These are phyloP conservation scores for Hermaeophaga mercurialis DNA, from an alignment of 2,888 invertebrate genomes.

Conservation along the genomic window DNA sequence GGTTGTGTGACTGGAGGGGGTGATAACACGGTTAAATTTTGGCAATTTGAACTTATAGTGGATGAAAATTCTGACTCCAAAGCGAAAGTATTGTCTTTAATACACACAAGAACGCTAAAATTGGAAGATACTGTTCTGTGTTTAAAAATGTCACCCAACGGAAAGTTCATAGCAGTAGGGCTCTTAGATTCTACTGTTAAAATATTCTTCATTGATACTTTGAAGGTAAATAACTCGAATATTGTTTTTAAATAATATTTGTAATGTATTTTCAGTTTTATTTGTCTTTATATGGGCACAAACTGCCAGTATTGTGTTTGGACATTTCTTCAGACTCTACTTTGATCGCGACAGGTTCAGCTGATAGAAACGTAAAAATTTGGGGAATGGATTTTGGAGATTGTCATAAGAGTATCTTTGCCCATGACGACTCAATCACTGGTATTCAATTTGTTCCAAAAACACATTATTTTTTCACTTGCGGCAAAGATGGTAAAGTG, in stretches of 20 bases:
- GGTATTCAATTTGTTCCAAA: slow-evolving; percentile 85
- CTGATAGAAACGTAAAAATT: slow-evolving; percentile 93
- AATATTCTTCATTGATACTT: slow-evolving; percentile 91
- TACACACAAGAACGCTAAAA: slow-evolving; percentile 82
- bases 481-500: slow-evolving; percentile 90
- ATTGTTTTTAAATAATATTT: background rate
- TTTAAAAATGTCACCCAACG: slow-evolving; percentile 82
- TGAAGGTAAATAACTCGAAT: slow-evolving; percentile 71
- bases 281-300: slow-evolving; percentile 93
- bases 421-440: slow-evolving; percentile 94
- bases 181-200: slow-evolving; percentile 93
- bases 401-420: slow-evolving; percentile 93
- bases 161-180: slow-evolving; percentile 86
- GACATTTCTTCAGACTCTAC: slow-evolving; percentile 90
- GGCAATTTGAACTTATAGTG: slow-evolving; percentile 87
- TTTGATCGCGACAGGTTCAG: slow-evolving; percentile 91
- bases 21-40: slow-evolving; percentile 90
- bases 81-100: slow-evolving; percentile 73
- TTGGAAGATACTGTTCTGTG: slow-evolving; percentile 87
- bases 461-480: slow-evolving; percentile 92
- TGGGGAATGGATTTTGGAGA: slow-evolving; percentile 99
- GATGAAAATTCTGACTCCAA: slow-evolving; percentile 67
- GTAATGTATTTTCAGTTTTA: slow-evolving; percentile 72
- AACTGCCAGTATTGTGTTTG: slow-evolving; percentile 89
- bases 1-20: slow-evolving; percentile 86